phyloP scores from a whole-genome alignment of 2,113 vertebrate species.

The Lepus timidus region DNA sequence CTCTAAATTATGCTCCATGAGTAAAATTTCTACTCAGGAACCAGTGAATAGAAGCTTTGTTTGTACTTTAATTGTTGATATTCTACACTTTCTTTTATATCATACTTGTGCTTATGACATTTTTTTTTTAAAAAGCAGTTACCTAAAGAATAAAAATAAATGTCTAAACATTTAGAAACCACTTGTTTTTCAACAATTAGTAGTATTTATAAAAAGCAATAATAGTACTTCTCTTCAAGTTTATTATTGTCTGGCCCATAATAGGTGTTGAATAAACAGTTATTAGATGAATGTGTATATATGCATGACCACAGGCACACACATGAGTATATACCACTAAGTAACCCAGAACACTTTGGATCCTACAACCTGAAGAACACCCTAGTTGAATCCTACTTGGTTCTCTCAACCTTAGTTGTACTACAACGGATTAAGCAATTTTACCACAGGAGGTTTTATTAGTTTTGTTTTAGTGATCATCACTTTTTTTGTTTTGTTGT shows the following conservation, averaged over 20 bases:
- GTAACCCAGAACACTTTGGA: neutral
- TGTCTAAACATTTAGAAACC: neutral
- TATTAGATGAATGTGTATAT: neutral
- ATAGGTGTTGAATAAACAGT: neutral
- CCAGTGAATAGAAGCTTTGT: neutral
- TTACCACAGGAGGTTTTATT: constrained; percentile 72
- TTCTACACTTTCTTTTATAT: neutral
- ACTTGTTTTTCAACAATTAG: neutral
- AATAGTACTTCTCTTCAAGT: neutral
- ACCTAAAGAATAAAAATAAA: neutral
- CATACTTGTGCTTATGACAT: neutral
- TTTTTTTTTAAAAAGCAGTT: neutral
- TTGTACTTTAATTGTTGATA: neutral
- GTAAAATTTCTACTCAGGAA: neutral
- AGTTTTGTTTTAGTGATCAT: constrained; percentile 74
- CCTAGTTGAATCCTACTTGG: constrained; percentile 69
- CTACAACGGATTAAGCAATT: constrained; percentile 76
- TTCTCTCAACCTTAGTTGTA: constrained; percentile 70
- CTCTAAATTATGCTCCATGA: neutral
- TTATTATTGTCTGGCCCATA: neutral
- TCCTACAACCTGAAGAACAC: neutral
- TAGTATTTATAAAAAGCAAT: neutral
- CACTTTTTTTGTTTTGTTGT: constrained; percentile 39
- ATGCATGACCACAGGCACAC: neutral
- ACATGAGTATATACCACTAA: neutral